Conservation (phyloP, 2,113 vertebrate species). For the Poeciliopsis occidentalis region DNA sequence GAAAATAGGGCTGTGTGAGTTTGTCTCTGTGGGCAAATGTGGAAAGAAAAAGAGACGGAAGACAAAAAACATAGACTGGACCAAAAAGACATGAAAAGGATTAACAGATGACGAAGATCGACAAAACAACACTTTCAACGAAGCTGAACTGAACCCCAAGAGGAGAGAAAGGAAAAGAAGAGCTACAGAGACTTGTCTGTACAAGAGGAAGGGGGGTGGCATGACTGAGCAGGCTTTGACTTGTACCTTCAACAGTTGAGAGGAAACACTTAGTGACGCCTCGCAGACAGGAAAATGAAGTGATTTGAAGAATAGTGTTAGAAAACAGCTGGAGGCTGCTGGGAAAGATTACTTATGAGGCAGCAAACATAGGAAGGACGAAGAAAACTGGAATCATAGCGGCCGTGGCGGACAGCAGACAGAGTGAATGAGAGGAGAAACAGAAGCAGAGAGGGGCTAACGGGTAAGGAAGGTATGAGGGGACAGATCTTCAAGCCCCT, state of each 20-base stretch:
- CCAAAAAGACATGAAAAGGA: slow-evolving; percentile 13
- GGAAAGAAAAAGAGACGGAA: neutral
- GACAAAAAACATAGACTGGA: slow-evolving; percentile 1
- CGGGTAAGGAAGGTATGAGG: slow-evolving; percentile 54
- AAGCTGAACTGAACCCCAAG: slow-evolving; percentile 1
- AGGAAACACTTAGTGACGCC: neutral
- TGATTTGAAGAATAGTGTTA: neutral
- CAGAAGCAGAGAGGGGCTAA: slow-evolving; percentile 2
- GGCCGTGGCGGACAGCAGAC: slow-evolving; percentile 1
- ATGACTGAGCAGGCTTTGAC: slow-evolving; percentile 8
- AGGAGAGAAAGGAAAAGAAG: slow-evolving; percentile 7
- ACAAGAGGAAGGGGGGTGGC: neutral
- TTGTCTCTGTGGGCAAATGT: slow-evolving; percentile 16
- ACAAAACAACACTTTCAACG: neutral
- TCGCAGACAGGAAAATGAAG: slow-evolving; percentile 35
- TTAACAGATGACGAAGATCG: slow-evolving; percentile 4
- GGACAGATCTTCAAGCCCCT: slow-evolving; percentile 42
- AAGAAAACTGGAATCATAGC: slow-evolving; percentile 1
- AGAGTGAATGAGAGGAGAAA: neutral
- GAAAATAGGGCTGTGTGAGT: slow-evolving; percentile 34
- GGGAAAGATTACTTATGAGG: slow-evolving; percentile 14
- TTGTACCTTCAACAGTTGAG: neutral
- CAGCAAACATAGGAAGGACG: neutral
- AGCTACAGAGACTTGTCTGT: slow-evolving; percentile 23
- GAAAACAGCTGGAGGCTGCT: neutral